Evolutionary conservation across 2,113 vertebrate species (phyloP), one percentile per base, ranked within the genome.

Genomic region (Dipodomys merriami): DNA sequence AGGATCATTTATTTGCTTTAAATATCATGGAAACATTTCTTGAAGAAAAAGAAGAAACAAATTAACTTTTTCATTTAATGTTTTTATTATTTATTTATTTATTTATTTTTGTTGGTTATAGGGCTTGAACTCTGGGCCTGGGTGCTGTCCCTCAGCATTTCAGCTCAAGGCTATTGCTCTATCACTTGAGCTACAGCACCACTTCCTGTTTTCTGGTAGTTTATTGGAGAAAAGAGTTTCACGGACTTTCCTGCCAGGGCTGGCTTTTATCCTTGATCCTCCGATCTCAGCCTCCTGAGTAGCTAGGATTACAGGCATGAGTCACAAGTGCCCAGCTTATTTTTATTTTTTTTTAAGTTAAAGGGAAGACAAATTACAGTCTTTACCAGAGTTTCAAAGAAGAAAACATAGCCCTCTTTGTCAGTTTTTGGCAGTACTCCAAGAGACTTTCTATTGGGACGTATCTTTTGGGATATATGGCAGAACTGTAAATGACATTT

Each of bases 281-380:
- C 39, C 3, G 39, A 39, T 5, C 39, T 39, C 39, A 39, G 39
- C 39, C 39, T 39, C 39, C 39, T 39, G 39, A 39, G 39, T 39
- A 39, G 39, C 39, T 39, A 6, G 5, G 39, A 39, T 39, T 39
- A 39, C 39, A 39, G 39, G 39, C 39, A 5, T 39, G 39, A 39
- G 5, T 5, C 39, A 39, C 39, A 39, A 39, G 39, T 39, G 39
- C 39, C 39, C 39, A 5, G 39, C 39, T 39, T 39, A 39, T 39
- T 39, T 39, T 39, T 39, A 39, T 65, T 83, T n/a, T 91, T 91
- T 20, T 15, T 78, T 88, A 87, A 64, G 25, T 86, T 22, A 94
- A 91, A 60, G 19, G 5, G 11, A 71, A 86, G 87, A 65, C 5
- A 57, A 88, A 67, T 33, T 46, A 69, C 23, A 82, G 29, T 18